These are phyloP conservation scores for Phrynosoma blainvillii DNA, from an alignment of 2,113 vertebrate species.

Conservation along the genomic window DNA sequence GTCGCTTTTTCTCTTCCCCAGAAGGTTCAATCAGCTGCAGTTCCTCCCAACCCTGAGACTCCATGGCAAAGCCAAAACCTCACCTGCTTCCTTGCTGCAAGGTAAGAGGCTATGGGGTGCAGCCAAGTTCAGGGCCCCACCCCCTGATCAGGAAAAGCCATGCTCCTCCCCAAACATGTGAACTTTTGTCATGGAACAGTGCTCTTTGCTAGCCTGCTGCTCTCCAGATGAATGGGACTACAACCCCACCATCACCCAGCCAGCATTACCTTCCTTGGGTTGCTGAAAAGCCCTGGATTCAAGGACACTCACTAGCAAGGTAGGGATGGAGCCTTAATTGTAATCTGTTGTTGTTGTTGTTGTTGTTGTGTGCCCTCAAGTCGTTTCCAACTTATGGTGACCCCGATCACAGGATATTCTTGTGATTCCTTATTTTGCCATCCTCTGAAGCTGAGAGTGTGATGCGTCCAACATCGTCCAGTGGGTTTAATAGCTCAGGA, in stretches of 20 bases:
- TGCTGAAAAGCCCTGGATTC: not conserved
- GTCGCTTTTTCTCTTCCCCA: not conserved
- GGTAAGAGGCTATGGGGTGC: not conserved
- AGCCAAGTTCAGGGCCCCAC: not conserved
- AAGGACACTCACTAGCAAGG: too few species aligned
- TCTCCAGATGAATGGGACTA: not conserved
- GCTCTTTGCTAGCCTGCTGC: not conserved
- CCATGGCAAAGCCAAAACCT: not conserved
- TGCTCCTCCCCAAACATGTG: not conserved
- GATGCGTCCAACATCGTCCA: too few species aligned
- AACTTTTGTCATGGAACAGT: not conserved
- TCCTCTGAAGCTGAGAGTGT: too few species aligned
- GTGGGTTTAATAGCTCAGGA: too few species aligned
- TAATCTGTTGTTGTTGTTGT: too few species aligned
- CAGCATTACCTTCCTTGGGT: not conserved
- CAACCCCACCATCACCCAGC: not conserved
- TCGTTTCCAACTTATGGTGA: too few species aligned
- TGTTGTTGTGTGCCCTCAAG: too few species aligned
- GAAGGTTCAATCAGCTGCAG: not conserved
- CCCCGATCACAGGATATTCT: too few species aligned
- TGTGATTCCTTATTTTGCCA: too few species aligned
- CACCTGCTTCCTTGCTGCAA: not conserved
- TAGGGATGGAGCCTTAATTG: too few species aligned
- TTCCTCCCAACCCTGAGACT: conserved; percentile 16
- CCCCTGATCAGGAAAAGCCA: not conserved